Evolutionary conservation across 2,113 vertebrate species (phyloP), one percentile per base, ranked within the genome.

Genomic region (Oreochromis tanganicae): DNA sequence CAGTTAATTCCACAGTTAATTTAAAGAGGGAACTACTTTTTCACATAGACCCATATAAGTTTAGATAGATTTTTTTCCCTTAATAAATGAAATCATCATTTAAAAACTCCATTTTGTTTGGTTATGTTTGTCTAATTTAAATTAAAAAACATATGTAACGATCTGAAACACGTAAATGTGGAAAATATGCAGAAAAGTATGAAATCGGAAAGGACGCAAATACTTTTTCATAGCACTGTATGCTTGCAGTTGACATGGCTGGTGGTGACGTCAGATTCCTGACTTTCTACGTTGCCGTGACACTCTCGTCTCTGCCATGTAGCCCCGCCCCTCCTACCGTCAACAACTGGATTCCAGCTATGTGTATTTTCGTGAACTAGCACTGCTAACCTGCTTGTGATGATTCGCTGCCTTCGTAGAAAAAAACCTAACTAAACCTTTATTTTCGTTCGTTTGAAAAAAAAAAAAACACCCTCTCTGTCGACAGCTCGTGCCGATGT

Each of bases 341-440:
- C 95, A 94, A 95, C 95, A 94, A 94, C 94, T 92, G 93, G 93
- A 94, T 88, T 71, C 84, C 68, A 92, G 92, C 85, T 87, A 91
- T 92, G 90, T 92, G 91, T 91, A 86, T 91, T 93, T 93, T 93
- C 86, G 38, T 29, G 82, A 84, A 75, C 86, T 91, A 92, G 91
- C 90, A 50, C 29, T 43, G 90, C 85, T 93, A 91, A 89, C 84
- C 38, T 24, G 87, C 85, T 87, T 93, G 56, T 87, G 83, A 85
- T 75, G 87, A 41, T 61, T 83, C 61, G 29, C 43, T 85, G 54
- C 36, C 32, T 24, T 73, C 29, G 24, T 34, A 9, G 34, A 54
- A 85, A 79, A 55, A 73, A 80, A 6, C 9, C 38, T 9, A 14
- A 29, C 41, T 21, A 38, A 52, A n/a, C 80, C 4, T 9, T 59